Base-by-base conservation (phyloP, 2,797 vertebrate genomes). In the Macropodus opercularis region DNA sequence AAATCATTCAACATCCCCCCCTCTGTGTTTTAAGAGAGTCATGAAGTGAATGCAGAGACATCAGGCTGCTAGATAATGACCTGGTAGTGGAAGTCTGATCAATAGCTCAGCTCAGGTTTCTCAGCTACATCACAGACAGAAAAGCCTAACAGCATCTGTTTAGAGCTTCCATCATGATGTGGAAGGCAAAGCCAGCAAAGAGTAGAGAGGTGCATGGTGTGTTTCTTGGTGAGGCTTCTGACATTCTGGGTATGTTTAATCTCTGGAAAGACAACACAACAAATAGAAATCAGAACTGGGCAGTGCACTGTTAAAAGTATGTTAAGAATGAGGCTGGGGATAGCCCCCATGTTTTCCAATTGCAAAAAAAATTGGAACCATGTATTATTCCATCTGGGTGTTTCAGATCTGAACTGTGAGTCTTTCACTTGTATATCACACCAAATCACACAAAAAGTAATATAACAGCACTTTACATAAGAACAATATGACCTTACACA, bases 101-200 rank as follows among this genome's bases (percentile, higher is more conserved):
- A 85, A 92, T 93, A 90, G 84, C 55, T 24, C 48, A 72, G 87
- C 85, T 93, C 91, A 70, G 55, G 85, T 92, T 92, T 90, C 92
- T 26, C 52, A 44, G 73, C 72, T 78, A 66, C 72, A 85, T 81
- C 73, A 41, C 69, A 52, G 49, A 60, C 70, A 77, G 73, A 89
- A n/a, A 79, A 86, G 84, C 73, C 70, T 72, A 79, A 74, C 69
- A 79, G 85, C 87, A 90, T 87, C 86, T 91, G 89, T 77, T 86
- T 72, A 50, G 74, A 76, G 67, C 60, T 58, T 71, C 58, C 69
- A 21, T 70, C 61, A 63, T 38, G 54, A 85, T 55, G 48, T 83
- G 63, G 80, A 75, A 53, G 48, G 70, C 74, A 71, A 74, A 77
- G 61, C 66, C 75, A 47, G 54, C 41, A 64, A 42, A 64, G 56